Base-by-base conservation (phyloP, 2,797 vertebrate genomes). In the Salarias fasciatus region DNA sequence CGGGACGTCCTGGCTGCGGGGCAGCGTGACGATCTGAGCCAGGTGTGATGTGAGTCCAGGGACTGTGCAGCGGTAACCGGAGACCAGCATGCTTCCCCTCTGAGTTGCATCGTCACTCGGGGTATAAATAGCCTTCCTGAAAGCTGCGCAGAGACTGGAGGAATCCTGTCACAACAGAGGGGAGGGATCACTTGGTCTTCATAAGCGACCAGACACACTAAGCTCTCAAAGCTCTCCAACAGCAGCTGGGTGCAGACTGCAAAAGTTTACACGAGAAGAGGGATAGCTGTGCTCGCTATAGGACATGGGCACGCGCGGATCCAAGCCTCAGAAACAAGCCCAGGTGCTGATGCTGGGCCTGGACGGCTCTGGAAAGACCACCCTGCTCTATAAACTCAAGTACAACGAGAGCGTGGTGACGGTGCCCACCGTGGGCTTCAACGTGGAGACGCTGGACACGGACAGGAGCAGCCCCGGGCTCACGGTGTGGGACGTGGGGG, bases 401-500 rank as follows among this genome's bases (percentile, higher is more conserved):
- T 92, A 91, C 14, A 59, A 94, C 0, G 87, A 88, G 76, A 82
- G 69, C 3, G 92, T 96, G 69, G 86, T 92, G 72, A 97, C 95
- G 0, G 92, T 94, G 49, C 95, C 95, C 0, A 97, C 95, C 0
- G 89, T 96, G 28, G 96, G 96, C 24, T 98, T 98, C 83, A 97
- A 97, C 0, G 96, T 98, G 68, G 97, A 98, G 55, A 95, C 93
- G 81, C 83, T 99, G 1, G 92, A 97, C 50, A 84, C 82, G 0
- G 80, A 82, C 62, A 89, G 88, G 18, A 85, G 66, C 74, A 44
- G 75, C 80, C 88, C 75, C 0, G 63, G 71, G 0, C 45, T 98
- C 80, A 97, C 93, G 0, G 72, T 98, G 59, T 99, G 96, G 96
- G 97, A 99, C 5, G 86, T 99, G 0, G 97, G 97, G 14, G 97